Percentiles rank a stretch among this genome's conserved stretches.
Evolutionary conservation across 1,140 invertebrate species (phyloP).

Genomic region (Pseudachorutes palmiensis): DNA sequence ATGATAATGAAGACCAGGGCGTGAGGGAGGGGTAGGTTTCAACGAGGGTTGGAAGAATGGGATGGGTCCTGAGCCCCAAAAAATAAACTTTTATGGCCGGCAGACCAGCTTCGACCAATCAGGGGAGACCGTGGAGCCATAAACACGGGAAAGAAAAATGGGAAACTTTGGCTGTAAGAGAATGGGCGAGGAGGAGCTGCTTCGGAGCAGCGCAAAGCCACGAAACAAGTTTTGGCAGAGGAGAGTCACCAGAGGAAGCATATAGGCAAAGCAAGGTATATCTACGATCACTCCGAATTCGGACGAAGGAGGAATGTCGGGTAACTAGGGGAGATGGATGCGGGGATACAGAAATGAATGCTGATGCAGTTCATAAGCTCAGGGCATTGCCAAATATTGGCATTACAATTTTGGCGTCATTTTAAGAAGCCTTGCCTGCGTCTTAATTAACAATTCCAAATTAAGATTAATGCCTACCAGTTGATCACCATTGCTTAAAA

Average conservation of each 20-base stretch:
- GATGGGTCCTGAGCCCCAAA: constrained; percentile 16
- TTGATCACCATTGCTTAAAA: too few relatives aligned
- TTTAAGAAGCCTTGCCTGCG: too few relatives aligned
- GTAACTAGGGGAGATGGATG: too few relatives aligned
- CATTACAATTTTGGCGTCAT: too few relatives aligned
- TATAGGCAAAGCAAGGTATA: neutral
- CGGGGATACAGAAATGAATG: too few relatives aligned
- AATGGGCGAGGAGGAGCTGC: constrained; percentile 1
- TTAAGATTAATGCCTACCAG: too few relatives aligned
- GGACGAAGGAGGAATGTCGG: too few relatives aligned
- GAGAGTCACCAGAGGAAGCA: neutral
- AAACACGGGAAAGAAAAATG: constrained; percentile 16
- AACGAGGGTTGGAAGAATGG: neutral
- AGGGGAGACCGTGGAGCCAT: constrained; percentile 6
- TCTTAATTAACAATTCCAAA: too few relatives aligned
- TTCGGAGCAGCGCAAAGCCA: neutral
- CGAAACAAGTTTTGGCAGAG: neutral
- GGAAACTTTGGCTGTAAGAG: constrained; percentile 4
- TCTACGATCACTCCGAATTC: neutral
- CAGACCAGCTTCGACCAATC: constrained; percentile 22
- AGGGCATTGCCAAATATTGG: too few relatives aligned
- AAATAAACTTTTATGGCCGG: constrained; percentile 32
- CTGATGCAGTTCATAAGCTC: too few relatives aligned
- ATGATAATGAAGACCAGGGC: neutral
- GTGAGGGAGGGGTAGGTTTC: neutral